Conservation (phyloP, 2,888 invertebrate genomes). For the Xestia rhomboidea region DNA sequence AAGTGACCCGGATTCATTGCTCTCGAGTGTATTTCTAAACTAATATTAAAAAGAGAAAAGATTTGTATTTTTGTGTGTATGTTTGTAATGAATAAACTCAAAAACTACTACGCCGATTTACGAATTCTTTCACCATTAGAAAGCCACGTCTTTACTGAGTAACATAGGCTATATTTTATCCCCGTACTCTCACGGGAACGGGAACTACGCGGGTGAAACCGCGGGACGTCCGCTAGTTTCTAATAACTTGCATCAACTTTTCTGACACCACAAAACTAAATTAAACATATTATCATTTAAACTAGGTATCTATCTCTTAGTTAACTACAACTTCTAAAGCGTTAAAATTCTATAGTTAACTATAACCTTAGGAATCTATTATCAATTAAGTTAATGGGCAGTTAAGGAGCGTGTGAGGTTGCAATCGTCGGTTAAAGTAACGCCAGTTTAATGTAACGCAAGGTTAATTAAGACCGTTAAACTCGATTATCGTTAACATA, state of each 20-base stretch:
- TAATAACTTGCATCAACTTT: not conserved
- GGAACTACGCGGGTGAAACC: no score
- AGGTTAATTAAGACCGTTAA: constrained; percentile 67
- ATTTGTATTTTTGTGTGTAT: no score
- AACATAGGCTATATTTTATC: no score
- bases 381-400: constrained; percentile 64
- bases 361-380: constrained; percentile 49
- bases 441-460: constrained; percentile 57
- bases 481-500: constrained; percentile 59
- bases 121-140: no score
- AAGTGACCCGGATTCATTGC: no score
- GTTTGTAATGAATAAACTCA: no score
- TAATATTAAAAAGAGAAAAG: no score
- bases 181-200: no score
- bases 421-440: constrained; percentile 56
- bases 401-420: constrained; percentile 64
- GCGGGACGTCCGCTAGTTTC: no score
- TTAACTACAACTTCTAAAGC: not conserved
- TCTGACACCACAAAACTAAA: not conserved
- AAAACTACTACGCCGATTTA: no score
- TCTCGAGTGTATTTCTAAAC: no score
- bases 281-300: not conserved
- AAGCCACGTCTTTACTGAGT: no score
- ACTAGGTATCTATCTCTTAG: not conserved
- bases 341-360: constrained; percentile 18